These are phyloP conservation scores for Chromoteleia sp. DNA, from an alignment of 2,888 invertebrate genomes.

Conservation along the genomic window DNA sequence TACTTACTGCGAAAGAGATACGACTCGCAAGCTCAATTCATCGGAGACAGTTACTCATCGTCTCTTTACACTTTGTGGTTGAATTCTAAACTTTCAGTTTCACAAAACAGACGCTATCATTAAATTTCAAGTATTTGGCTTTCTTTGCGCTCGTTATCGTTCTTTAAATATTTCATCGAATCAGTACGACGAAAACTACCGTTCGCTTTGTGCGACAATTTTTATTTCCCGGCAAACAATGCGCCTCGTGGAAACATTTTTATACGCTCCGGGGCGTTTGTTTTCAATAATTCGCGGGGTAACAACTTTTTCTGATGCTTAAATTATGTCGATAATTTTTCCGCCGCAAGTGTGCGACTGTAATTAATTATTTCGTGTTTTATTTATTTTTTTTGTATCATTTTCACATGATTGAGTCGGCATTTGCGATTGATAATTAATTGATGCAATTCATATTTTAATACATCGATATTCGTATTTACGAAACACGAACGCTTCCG, in stretches of 20 bases:
- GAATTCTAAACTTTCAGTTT: conserved; percentile 67
- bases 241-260: background rate
- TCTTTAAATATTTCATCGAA: conserved; percentile 64
- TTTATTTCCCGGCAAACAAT: conserved; percentile 3
- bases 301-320: background rate
- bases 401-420: no score
- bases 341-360: no score
- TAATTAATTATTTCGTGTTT: no score
- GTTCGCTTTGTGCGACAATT: background rate
- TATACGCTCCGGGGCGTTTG: no score
- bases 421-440: no score
- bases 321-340: no score
- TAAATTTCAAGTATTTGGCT: conserved; percentile 63
- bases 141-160: conserved; percentile 64
- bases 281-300: no score
- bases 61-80: conserved; percentile 64
- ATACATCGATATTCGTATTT: no score
- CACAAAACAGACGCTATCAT: conserved; percentile 54
- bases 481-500: no score
- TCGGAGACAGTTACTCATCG: conserved; percentile 56
- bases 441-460: no score
- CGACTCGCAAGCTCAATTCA: conserved; percentile 64
- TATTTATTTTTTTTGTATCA: no score
- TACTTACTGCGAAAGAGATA: conserved; percentile 60
- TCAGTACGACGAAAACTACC: no score